These are phyloP conservation scores for Drosophila limbata DNA, from an alignment of 2,888 invertebrate species.

Conservation along the genomic window DNA sequence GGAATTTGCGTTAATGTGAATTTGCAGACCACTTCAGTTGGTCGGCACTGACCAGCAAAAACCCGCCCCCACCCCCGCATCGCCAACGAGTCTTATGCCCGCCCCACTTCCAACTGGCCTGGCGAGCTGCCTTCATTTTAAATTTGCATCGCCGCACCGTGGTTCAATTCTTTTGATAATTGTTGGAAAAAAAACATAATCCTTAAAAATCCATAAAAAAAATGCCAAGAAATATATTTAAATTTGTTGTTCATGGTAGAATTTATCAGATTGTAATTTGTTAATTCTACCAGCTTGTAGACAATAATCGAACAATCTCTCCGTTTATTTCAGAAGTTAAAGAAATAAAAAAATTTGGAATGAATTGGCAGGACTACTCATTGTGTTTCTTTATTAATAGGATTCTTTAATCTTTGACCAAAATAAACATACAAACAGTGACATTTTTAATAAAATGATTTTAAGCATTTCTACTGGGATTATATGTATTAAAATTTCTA, in stretches of 20 bases:
- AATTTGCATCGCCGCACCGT: slow-evolving; percentile 60
- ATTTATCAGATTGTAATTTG: too few species aligned
- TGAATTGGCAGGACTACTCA: background rate
- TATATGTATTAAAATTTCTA: too few species aligned
- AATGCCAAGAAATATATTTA: too few species aligned
- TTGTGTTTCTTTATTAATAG: background rate
- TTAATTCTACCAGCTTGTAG: too few species aligned
- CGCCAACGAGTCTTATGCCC: background rate
- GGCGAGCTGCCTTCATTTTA: slow-evolving; percentile 65
- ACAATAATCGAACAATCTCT: too few species aligned
- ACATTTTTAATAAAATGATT: too few species aligned
- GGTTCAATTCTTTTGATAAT: background rate
- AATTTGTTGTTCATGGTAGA: too few species aligned
- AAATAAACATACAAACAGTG: too few species aligned
- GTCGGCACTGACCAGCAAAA: slow-evolving; percentile 33
- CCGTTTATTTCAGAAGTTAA: too few species aligned
- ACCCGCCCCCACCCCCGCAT: background rate
- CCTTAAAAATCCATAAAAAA: background rate
- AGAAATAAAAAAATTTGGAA: too few species aligned
- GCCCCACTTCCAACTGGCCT: background rate
- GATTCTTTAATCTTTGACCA: too few species aligned
- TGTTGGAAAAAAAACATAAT: background rate
- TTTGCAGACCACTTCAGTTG: slow-evolving; percentile 82
- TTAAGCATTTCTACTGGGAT: too few species aligned
- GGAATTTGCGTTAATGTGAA: slow-evolving; percentile 82